Evolutionary conservation across 53 echinoderm and acorn worm species (phyloP), one percentile per base, ranked within the genome.

Genomic region (Temnopleurus reevesii): DNA sequence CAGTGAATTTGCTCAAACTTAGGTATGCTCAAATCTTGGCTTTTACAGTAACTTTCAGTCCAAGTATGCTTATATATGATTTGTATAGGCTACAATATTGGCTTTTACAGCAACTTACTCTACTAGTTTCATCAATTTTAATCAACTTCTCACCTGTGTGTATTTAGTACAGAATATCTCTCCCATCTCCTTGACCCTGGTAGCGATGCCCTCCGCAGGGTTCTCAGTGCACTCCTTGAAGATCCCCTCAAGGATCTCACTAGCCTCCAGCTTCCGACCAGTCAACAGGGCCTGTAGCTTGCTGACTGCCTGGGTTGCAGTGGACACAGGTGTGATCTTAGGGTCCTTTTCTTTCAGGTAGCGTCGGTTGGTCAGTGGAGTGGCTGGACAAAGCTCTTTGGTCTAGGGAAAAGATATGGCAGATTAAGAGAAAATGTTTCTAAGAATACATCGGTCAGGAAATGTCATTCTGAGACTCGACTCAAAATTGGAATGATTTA

Each of bases 281-380:
- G 90, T 89, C 65, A 99, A 77, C 83, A 99, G 58, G 0, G 99
- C 96, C 91, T 99, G 99, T 45, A 99, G 92, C 28, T 92, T 90
- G 89, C 96, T 99, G 55, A 99, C 99, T 5, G 94, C 96, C 83
- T 99, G 99, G n/a, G 99, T 99, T 4, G 99, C 99, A 24, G 96
- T 99, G 71, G 99, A 99, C 18, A 99, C 96, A 1, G 99, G 99
- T 0, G 99, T 98, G 44, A 92, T 85, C 59, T 47, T 89, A 2
- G 84, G 93, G 77, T 94, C 96, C 89, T 93, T 93, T 59, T 94
- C 94, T 61, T 93, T 94, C 43, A 99, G 92, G 88, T 99, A 99
- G 13, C 93, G 92, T 6, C 96, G 65, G 64, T 90, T 90, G 60
- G 99, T 99, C 91, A 99, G 94, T 21, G 99, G 99, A 0, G 99